Percentiles rank a stretch among this genome's conserved stretches.
These are phyloP conservation scores for Drosophila mojavensis DNA, from an alignment of 1,140 invertebrate species.

Conservation along the genomic window DNA sequence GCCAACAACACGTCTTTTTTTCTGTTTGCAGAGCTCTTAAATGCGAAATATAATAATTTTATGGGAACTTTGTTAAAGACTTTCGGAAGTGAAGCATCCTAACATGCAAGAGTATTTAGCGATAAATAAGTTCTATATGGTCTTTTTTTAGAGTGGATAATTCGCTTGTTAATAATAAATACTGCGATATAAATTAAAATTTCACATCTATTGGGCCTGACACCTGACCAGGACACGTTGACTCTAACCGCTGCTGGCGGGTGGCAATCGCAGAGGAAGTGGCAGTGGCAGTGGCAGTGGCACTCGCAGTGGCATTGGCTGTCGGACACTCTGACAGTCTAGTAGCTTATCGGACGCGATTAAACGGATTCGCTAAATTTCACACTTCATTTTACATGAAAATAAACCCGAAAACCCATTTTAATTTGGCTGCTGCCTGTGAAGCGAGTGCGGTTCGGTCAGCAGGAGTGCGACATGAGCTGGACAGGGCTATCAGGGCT, in stretches of 20 bases:
- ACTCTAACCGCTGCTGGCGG: slow-evolving; percentile 40
- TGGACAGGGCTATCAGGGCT: slow-evolving; percentile 14
- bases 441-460: background rate
- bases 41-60: background rate
- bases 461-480: background rate
- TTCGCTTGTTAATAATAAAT: background rate
- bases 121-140: background rate
- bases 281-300: background rate
- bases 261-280: slow-evolving; percentile 31
- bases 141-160: background rate
- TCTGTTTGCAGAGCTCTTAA: background rate
- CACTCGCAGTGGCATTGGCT: background rate
- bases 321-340: slow-evolving; percentile 3
- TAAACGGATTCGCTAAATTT: slow-evolving; percentile 81
- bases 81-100: no score
- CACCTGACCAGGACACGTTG: slow-evolving; percentile 52
- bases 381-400: slow-evolving; percentile 76
- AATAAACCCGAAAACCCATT: slow-evolving; percentile 67
- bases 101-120: background rate
- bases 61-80: no score
- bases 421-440: slow-evolving; percentile 35
- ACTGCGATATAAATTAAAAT: slow-evolving; percentile 1
- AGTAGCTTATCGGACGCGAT: slow-evolving; percentile 65
- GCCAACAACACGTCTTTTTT: background rate
- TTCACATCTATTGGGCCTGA: slow-evolving; percentile 26